phyloP scores from a whole-genome alignment of 2,888 invertebrate genomes.

The Bellardia bayeri region DNA sequence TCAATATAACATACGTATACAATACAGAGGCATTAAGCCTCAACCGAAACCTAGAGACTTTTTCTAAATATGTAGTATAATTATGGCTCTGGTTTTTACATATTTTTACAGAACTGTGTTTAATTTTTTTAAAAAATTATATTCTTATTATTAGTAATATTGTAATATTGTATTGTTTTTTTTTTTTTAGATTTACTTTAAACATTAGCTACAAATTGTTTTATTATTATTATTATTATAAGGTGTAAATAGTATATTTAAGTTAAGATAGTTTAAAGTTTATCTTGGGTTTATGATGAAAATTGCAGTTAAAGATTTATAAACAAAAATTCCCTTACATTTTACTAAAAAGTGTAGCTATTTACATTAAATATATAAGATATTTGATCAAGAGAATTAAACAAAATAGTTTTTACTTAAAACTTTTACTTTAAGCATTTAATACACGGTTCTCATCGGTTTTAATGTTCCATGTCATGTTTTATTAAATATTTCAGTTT shows the following conservation, averaged over 20 bases:
- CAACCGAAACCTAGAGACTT: slow-evolving; percentile 27
- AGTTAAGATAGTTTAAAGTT: background rate
- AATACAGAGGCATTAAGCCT: slow-evolving; percentile 26
- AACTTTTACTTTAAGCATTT: too few species aligned
- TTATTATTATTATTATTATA: background rate
- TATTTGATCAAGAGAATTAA: too few species aligned
- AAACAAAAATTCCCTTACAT: too few species aligned
- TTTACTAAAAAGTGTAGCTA: too few species aligned
- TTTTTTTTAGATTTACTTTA: slow-evolving; percentile 4
- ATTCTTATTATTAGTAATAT: background rate
- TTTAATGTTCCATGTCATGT: too few species aligned
- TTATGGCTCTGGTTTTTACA: background rate
- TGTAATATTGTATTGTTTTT: background rate
- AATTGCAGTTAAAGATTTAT: too few species aligned
- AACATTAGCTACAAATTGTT: background rate
- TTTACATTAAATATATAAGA: too few species aligned
- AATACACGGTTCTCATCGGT: too few species aligned
- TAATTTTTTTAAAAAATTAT: slow-evolving; percentile 47
- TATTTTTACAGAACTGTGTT: slow-evolving; percentile 55
- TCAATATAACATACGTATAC: slow-evolving; percentile 31
- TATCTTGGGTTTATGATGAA: too few species aligned
- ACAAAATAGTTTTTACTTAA: too few species aligned
- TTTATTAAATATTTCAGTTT: too few species aligned
- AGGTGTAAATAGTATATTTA: background rate
- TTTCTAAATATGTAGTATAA: background rate